Conservation (phyloP, 2,113 vertebrate genomes). For the Phylloscopus trochiloides region DNA sequence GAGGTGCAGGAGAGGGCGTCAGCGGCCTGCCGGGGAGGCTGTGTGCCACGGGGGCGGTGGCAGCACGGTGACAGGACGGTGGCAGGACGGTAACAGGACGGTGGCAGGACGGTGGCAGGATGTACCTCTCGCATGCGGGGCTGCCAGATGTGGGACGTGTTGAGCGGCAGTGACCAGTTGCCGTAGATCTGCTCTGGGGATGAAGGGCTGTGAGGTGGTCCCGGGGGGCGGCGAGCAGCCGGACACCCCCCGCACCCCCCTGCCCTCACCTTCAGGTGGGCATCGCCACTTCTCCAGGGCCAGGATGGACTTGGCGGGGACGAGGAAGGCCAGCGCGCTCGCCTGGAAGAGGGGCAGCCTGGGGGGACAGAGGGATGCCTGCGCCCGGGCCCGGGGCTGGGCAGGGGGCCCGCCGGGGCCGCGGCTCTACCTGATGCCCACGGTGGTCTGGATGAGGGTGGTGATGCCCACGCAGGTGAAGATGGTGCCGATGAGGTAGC, state of each 20-base stretch:
- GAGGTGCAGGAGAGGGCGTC: background rate
- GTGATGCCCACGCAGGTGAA: conserved; percentile 94
- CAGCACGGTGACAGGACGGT: background rate
- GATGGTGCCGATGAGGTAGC: conserved; percentile 95
- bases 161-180: conserved; percentile 85
- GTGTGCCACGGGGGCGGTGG: rapidly evolving
- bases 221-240: background rate
- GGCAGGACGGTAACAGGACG: rapidly evolving
- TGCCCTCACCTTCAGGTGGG: conserved; percentile 78
- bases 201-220: background rate
- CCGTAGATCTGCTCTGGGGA: conserved; percentile 90
- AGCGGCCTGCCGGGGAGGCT: rapidly evolving
- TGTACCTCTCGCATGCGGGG: conserved; percentile 90
- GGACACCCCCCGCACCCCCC: background rate
- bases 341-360: conserved; percentile 90
- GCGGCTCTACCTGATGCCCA: conserved; percentile 85
- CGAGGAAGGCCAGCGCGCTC: conserved; percentile 85
- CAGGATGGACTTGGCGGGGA: conserved; percentile 86
- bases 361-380: background rate
- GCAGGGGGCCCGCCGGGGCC: rapidly evolving
- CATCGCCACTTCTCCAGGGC: conserved; percentile 86
- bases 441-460: conserved; percentile 91
- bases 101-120: rapidly evolving
- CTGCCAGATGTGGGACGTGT: conserved; percentile 92
- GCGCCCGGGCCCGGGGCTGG: background rate